Evolutionary conservation across 2,113 vertebrate species (phyloP).

Genomic region (Cavia porcellus): DNA sequence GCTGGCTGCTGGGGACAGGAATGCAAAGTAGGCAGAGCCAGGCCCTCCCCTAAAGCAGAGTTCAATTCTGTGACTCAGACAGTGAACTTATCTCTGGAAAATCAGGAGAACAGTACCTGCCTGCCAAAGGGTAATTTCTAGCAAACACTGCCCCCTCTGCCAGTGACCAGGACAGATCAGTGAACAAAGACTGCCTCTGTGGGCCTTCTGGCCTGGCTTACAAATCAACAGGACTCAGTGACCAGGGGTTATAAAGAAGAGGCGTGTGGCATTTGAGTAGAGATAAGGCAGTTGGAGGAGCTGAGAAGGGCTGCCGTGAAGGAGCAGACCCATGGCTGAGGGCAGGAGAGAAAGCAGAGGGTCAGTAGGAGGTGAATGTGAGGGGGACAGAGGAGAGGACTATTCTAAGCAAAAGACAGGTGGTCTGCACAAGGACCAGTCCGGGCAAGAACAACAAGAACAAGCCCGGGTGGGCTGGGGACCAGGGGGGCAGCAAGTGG

Average conservation of each 20-base stretch:
- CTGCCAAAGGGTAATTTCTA: neutral
- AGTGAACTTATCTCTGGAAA: neutral
- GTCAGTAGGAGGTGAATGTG: too few species aligned
- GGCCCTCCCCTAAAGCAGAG: neutral
- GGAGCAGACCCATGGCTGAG: neutral
- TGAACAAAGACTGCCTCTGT: neutral
- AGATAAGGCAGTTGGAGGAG: neutral
- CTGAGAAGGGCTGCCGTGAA: neutral
- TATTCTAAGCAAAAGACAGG: neutral
- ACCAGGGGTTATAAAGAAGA: neutral
- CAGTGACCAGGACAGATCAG: neutral
- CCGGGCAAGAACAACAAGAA: neutral
- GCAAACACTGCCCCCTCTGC: neutral
- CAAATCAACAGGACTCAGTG: neutral
- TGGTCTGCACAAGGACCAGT: neutral
- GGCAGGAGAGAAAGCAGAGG: neutral
- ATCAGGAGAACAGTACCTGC: neutral
- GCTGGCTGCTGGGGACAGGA: neutral
- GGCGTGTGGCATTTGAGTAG: fast-evolving
- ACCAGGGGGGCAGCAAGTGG: neutral
- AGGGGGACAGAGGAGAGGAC: neutral
- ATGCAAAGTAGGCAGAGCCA: neutral
- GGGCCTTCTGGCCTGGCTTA: neutral
- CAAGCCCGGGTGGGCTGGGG: fast-evolving
- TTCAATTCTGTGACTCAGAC: neutral